Percentiles rank a stretch among this genome's conserved stretches.
These are phyloP conservation scores for Rhopalosiphum padi DNA, from an alignment of 1,140 invertebrate species.

Conservation along the genomic window DNA sequence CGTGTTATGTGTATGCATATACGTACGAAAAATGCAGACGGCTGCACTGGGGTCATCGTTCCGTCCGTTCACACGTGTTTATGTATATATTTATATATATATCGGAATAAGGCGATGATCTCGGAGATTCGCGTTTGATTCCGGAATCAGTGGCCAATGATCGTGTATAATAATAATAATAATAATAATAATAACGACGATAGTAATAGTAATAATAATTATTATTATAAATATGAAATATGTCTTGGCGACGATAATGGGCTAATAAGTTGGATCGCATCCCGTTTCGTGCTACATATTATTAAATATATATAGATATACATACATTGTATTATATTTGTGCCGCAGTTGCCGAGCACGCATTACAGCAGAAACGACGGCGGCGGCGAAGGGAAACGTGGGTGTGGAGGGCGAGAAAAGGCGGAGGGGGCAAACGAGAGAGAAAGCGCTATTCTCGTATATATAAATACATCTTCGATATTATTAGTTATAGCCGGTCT, in stretches of 20 bases:
- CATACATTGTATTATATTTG: slow-evolving; percentile 8
- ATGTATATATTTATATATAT: background rate
- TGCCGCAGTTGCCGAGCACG: background rate
- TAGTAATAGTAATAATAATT: slow-evolving; percentile 32
- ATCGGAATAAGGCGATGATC: background rate
- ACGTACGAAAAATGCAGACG: background rate
- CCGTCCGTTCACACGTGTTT: background rate
- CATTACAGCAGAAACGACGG: background rate
- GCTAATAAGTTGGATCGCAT: slow-evolving; percentile 57
- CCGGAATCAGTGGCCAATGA: slow-evolving; percentile 41
- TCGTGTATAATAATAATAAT: background rate
- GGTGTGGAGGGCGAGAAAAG: too few species aligned
- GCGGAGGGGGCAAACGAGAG: background rate
- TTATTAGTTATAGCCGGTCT: slow-evolving; percentile 58
- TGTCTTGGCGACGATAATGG: slow-evolving; percentile 54
- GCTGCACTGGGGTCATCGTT: slow-evolving; percentile 6
- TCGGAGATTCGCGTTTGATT: slow-evolving; percentile 3
- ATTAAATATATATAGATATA: slow-evolving; percentile 9
- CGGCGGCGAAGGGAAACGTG: too few species aligned
- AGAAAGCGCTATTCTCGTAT: background rate
- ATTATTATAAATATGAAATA: slow-evolving; percentile 52
- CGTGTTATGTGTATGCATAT: background rate
- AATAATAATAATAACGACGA: background rate
- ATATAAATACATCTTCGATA: slow-evolving; percentile 58
- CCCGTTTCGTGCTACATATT: background rate